Evolutionary conservation across 2,113 vertebrate genomes (phyloP).

Genomic region (Ploceus nigricollis): DNA sequence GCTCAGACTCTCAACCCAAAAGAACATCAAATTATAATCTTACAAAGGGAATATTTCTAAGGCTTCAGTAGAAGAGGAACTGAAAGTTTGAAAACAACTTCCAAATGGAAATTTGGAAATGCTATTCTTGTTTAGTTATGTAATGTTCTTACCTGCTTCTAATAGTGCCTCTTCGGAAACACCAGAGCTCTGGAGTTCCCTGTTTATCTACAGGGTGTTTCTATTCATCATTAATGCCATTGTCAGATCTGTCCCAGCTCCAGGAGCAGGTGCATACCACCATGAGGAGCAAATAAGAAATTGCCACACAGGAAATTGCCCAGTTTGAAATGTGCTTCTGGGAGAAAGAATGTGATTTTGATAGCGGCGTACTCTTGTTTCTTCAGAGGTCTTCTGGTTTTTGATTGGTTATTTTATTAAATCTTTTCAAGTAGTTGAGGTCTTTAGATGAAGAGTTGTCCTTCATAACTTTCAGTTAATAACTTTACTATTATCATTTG

Average conservation of each 20-base stretch:
- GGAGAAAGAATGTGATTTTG: background rate
- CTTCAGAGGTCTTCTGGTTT: background rate
- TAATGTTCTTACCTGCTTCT: conserved; percentile 24
- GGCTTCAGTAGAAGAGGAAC: background rate
- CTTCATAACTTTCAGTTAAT: conserved; percentile 24
- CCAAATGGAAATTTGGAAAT: background rate
- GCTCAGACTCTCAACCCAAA: conserved; percentile 23
- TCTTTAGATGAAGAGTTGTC: background rate
- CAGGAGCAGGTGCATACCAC: background rate
- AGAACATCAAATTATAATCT: conserved; percentile 37
- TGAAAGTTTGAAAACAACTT: background rate
- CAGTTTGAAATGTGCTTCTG: background rate
- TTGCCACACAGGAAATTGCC: background rate
- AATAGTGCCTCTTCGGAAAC: background rate
- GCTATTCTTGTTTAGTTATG: background rate
- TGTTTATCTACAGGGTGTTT: background rate
- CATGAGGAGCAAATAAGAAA: background rate
- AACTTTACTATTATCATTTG: conserved; percentile 21
- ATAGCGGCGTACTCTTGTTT: background rate
- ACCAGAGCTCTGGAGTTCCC: background rate
- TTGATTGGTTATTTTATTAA: background rate
- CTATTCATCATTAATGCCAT: background rate
- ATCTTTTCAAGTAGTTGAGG: background rate
- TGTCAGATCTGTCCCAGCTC: background rate
- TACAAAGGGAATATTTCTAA: conserved; percentile 27